phyloP scores from a whole-genome alignment of 2,888 invertebrate genomes.

The Drosophila infuscata region DNA sequence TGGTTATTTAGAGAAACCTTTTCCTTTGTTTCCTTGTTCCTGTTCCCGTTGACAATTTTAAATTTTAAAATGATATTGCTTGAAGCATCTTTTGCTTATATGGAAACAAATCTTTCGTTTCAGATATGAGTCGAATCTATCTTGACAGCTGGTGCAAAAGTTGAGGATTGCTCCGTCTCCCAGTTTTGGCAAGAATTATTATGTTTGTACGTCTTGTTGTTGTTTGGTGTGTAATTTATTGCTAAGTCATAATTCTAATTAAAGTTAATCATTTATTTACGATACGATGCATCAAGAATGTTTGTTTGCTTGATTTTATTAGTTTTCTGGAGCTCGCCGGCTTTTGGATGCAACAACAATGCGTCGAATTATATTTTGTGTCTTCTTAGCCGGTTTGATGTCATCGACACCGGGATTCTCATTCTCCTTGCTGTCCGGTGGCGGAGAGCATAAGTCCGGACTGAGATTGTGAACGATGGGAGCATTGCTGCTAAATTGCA shows the following conservation, averaged over 20 bases:
- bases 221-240: constrained; percentile 45
- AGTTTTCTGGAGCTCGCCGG: constrained; percentile 27
- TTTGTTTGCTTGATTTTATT: not conserved
- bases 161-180: not conserved
- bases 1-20: not conserved
- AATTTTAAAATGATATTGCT: not conserved
- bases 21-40: not conserved
- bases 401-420: constrained; percentile 39
- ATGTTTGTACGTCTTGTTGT: constrained; percentile 39
- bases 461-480: constrained; percentile 68
- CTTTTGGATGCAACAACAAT: constrained; percentile 75
- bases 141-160: not conserved
- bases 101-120: not conserved
- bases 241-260: constrained; percentile 36
- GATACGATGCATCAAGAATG: constrained; percentile 6
- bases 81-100: not conserved
- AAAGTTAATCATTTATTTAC: constrained; percentile 18
- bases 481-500: constrained; percentile 69
- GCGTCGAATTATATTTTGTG: constrained; percentile 72
- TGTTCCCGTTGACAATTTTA: not conserved
- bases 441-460: constrained; percentile 17
- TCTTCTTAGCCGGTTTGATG: constrained; percentile 72
- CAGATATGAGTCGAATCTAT: constrained; percentile 4
- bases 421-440: constrained; percentile 50
- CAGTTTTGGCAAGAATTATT: constrained; percentile 38